Conservation (phyloP, 2,888 invertebrate genomes). For the Metacarcinus magister region DNA sequence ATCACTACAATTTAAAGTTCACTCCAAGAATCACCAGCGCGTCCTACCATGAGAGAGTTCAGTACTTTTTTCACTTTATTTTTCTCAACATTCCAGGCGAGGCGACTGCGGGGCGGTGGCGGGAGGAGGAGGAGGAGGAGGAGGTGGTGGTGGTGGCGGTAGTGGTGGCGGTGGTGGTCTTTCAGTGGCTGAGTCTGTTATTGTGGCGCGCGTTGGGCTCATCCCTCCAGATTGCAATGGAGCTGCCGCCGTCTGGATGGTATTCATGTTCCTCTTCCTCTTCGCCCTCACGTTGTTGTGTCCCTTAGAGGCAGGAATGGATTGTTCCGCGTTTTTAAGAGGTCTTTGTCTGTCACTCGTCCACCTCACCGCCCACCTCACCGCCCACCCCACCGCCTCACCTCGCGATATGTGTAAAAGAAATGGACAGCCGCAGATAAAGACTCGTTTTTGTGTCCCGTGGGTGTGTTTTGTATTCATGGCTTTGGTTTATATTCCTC, state of each 20-base stretch:
- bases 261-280: background rate
- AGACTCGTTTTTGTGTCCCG: background rate
- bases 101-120: no score
- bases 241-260: background rate
- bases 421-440: no score
- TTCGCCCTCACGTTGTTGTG: background rate
- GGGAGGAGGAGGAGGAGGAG: background rate
- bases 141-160: background rate
- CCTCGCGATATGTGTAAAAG: background rate
- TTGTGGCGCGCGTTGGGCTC: background rate
- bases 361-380: background rate
- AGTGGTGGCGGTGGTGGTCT: background rate
- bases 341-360: background rate
- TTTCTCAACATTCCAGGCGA: background rate
- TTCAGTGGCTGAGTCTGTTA: conserved; percentile 39
- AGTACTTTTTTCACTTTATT: no score
- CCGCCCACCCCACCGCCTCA: background rate
- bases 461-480: background rate
- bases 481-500: background rate
- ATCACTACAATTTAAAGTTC: no score
- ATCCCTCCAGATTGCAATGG: conserved; percentile 28
- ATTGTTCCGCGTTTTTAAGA: background rate
- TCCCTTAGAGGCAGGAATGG: background rate
- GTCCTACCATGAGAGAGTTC: no score
- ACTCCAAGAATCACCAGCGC: no score